Conservation (phyloP, 2,888 invertebrate species). For the Fragum whitleyi region DNA sequence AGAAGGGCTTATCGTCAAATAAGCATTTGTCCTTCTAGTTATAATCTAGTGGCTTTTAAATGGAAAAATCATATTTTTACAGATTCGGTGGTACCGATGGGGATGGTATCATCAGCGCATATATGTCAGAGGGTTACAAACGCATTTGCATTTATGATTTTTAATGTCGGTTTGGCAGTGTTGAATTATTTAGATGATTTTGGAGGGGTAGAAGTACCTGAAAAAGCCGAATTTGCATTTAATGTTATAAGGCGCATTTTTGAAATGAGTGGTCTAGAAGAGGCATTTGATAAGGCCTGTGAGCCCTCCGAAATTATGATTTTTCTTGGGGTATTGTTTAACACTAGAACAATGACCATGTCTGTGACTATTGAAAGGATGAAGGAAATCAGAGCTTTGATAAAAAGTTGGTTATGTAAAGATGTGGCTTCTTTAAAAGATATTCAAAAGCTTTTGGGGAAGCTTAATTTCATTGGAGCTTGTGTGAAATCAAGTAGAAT, state of each 20-base stretch:
- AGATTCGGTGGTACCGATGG: background rate
- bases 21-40: slow-evolving; percentile 1
- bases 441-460: background rate
- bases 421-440: background rate
- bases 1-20: slow-evolving; percentile 5
- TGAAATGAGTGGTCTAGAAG: background rate
- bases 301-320: background rate
- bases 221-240: background rate
- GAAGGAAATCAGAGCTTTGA: background rate
- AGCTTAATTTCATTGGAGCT: background rate
- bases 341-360: background rate
- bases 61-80: background rate
- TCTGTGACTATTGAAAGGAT: background rate
- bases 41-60: background rate
- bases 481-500: background rate
- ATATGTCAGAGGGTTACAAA: background rate
- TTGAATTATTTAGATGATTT: slow-evolving; percentile 4
- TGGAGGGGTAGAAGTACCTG: background rate
- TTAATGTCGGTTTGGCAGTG: no score
- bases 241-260: no score
- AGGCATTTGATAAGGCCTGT: background rate
- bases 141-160: background rate
- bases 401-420: background rate
- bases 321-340: background rate
- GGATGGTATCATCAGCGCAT: background rate